phyloP scores from a whole-genome alignment of 1,140 invertebrate genomes.

The Pentalonia nigronervosa region DNA sequence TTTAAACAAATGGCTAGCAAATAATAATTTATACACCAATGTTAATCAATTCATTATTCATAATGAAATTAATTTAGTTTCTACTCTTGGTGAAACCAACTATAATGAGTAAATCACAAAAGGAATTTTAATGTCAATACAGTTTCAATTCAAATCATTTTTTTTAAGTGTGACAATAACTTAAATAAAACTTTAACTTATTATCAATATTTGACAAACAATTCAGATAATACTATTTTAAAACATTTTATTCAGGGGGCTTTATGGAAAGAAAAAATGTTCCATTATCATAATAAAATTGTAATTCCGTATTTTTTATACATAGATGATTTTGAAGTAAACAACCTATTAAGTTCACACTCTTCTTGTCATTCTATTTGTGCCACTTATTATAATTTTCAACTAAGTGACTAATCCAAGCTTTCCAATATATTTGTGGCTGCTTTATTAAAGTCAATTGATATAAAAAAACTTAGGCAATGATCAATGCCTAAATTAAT shows the following conservation, averaged over 20 bases:
- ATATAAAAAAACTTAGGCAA: not conserved
- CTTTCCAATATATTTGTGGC: not conserved
- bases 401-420: not conserved
- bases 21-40: not conserved
- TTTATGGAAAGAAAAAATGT: no score
- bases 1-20: not conserved
- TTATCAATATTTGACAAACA: no score
- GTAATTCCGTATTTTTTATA: no score
- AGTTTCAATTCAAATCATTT: slow-evolving; percentile 1
- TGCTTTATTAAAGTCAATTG: not conserved
- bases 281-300: no score
- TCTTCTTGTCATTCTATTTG: not conserved
- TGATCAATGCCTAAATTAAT: not conserved
- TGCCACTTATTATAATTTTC: not conserved
- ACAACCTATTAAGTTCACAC: not conserved
- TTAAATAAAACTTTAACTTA: not conserved
- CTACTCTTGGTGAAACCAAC: not conserved
- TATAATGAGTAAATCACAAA: not conserved
- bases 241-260: no score
- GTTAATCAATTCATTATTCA: not conserved
- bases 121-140: slow-evolving; percentile 1
- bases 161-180: not conserved
- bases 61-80: slow-evolving; percentile 2
- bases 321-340: no score
- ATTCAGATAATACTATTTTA: no score